Evolutionary conservation across 1,140 invertebrate genomes (phyloP).

Genomic region (Contarinia nasturtii): DNA sequence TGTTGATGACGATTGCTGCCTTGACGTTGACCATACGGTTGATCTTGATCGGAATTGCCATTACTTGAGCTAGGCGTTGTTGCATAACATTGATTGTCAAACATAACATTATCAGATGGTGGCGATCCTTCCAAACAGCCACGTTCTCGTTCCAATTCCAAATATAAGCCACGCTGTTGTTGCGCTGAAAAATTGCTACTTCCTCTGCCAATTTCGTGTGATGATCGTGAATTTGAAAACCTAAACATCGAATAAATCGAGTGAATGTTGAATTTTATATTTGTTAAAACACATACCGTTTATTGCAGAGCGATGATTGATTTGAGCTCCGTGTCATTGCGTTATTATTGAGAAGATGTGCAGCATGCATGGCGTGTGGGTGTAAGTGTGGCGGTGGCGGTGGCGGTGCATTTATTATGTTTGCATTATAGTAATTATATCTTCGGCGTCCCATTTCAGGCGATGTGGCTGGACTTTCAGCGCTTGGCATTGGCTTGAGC

Average conservation of each 20-base stretch:
- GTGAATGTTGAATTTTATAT: too few species aligned
- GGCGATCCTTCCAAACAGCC: slow-evolving; percentile 58
- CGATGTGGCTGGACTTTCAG: slow-evolving; percentile 69
- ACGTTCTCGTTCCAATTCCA: slow-evolving; percentile 60
- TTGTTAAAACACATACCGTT: slow-evolving; percentile 9
- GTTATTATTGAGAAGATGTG: slow-evolving; percentile 25
- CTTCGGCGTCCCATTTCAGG: slow-evolving; percentile 68
- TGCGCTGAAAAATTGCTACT: slow-evolving; percentile 6
- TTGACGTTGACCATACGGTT: slow-evolving; percentile 40
- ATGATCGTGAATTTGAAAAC: slow-evolving; percentile 23
- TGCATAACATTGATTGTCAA: slow-evolving; percentile 85
- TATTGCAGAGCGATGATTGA: slow-evolving; percentile 15
- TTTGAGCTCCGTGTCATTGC: slow-evolving; percentile 17
- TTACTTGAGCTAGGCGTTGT: slow-evolving; percentile 81
- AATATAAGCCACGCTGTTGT: slow-evolving; percentile 43
- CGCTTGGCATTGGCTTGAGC: slow-evolving; percentile 78
- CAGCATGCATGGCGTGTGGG: slow-evolving; percentile 24
- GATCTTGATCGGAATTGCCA: slow-evolving; percentile 72
- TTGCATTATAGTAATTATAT: slow-evolving; percentile 30
- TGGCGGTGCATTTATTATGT: slow-evolving; percentile 15
- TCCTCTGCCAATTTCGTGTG: slow-evolving; percentile 38
- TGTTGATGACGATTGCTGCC: slow-evolving; percentile 25
- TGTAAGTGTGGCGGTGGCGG: slow-evolving; percentile 28
- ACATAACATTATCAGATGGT: slow-evolving; percentile 78
- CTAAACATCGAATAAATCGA: neutral